These are phyloP conservation scores for Apteryx owenii DNA, from an alignment of 2,113 vertebrate species.

Conservation along the genomic window DNA sequence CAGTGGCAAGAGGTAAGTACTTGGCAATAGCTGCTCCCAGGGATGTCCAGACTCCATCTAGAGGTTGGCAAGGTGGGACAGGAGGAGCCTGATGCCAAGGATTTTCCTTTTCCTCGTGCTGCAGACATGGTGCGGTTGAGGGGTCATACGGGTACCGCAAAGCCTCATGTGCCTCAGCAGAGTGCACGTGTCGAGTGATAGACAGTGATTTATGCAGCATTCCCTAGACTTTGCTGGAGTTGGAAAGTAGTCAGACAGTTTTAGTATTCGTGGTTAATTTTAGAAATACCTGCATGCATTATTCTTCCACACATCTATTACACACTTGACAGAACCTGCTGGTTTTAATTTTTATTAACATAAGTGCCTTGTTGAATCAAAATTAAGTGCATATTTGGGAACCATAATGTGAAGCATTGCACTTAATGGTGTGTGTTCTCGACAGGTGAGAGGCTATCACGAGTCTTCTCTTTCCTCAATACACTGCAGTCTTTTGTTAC, in stretches of 20 bases:
- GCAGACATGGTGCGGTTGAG: background rate
- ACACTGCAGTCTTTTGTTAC: background rate
- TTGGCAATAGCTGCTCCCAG: background rate
- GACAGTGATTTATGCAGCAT: background rate
- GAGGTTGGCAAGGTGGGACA: background rate
- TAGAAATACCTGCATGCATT: background rate
- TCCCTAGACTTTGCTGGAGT: background rate
- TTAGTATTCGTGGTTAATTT: conserved; percentile 13
- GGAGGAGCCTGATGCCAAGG: background rate
- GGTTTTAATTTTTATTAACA: conserved; percentile 67
- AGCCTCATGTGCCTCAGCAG: background rate
- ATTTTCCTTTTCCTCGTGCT: background rate
- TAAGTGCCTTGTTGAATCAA: conserved; percentile 61
- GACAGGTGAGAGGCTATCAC: background rate
- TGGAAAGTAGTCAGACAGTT: background rate
- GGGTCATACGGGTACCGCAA: background rate
- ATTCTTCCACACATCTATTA: conserved; percentile 36
- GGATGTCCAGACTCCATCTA: background rate
- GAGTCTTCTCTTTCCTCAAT: background rate
- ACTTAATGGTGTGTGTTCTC: conserved; percentile 39
- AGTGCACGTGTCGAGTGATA: fast-evolving
- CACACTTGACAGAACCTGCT: conserved; percentile 5
- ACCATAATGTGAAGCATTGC: conserved; percentile 52
- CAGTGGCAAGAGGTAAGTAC: background rate
- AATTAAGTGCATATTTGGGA: conserved; percentile 61